phyloP scores from a whole-genome alignment of 1,140 invertebrate species.

The Drosophila pallidifrons region DNA sequence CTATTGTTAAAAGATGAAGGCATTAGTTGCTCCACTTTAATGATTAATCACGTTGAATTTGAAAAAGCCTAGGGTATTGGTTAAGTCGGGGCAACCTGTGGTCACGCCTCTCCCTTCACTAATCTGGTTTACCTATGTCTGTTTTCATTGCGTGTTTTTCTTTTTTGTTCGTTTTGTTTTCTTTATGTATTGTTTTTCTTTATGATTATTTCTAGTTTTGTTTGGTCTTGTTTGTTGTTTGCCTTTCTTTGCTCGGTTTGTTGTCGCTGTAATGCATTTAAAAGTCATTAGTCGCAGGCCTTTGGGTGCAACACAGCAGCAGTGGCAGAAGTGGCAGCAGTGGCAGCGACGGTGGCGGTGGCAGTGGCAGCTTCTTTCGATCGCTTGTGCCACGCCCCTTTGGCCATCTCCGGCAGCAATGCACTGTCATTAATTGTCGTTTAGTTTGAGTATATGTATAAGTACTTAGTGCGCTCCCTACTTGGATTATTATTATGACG shows the following conservation, averaged over 20 bases:
- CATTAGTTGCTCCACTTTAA: no score
- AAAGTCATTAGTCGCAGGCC: slow-evolving; percentile 77
- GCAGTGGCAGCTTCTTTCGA: slow-evolving; percentile 37
- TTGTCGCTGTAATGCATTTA: slow-evolving; percentile 70
- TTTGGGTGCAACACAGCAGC: slow-evolving; percentile 27
- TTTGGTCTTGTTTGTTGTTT: slow-evolving; percentile 45
- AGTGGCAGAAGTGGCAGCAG: neutral
- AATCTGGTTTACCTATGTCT: slow-evolving; percentile 1
- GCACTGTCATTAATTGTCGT: slow-evolving; percentile 76
- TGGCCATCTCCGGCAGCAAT: slow-evolving; percentile 38
- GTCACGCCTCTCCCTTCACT: neutral
- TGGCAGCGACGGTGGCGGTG: neutral
- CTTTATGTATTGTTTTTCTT: neutral
- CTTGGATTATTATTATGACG: slow-evolving; percentile 2
- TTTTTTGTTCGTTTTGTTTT: neutral
- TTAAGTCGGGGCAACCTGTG: neutral
- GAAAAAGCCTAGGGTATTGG: neutral
- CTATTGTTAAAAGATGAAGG: no score
- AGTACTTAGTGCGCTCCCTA: slow-evolving; percentile 9
- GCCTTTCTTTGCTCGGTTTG: slow-evolving; percentile 17
- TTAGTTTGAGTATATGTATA: slow-evolving; percentile 41
- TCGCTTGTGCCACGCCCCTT: slow-evolving; percentile 53
- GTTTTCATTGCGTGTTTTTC: neutral
- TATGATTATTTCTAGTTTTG: slow-evolving; percentile 6
- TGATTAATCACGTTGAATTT: no score